Evolutionary conservation across 2,797 vertebrate species (phyloP).

Genomic region (Darevskia mixta): DNA sequence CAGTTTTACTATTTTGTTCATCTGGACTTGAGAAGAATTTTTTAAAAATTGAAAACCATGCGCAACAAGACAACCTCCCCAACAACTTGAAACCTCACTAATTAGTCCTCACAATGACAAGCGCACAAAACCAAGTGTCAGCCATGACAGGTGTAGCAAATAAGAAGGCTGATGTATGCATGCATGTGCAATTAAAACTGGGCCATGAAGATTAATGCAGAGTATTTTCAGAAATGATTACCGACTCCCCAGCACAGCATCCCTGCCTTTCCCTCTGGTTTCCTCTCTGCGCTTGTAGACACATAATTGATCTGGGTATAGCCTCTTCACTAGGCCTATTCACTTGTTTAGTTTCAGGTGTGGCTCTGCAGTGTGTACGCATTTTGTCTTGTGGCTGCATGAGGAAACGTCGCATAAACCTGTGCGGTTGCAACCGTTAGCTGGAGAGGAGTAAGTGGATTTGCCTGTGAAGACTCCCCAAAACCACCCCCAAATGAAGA

Average conservation of each 20-base stretch:
- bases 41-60: neutral
- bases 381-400: neutral
- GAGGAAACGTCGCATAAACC: neutral
- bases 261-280: neutral
- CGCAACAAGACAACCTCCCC: constrained; percentile 16
- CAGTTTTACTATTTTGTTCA: constrained; percentile 50
- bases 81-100: constrained; percentile 71
- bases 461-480: too few species aligned
- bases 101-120: constrained; percentile 74
- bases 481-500: too few species aligned
- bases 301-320: neutral
- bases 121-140: constrained; percentile 68
- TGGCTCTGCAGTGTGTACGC: neutral
- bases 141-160: constrained; percentile 79
- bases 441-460: neutral
- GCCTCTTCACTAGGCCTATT: neutral
- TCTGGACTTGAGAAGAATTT: constrained; percentile 57
- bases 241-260: constrained; percentile 20
- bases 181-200: constrained; percentile 80
- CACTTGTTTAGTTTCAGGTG: neutral
- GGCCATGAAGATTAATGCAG: constrained; percentile 78
- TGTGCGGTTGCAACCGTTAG: neutral
- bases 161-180: constrained; percentile 77
- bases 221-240: constrained; percentile 77
- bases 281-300: neutral